Evolutionary conservation across 2,888 invertebrate species (phyloP).

Genomic region (Parelbella ahira): DNA sequence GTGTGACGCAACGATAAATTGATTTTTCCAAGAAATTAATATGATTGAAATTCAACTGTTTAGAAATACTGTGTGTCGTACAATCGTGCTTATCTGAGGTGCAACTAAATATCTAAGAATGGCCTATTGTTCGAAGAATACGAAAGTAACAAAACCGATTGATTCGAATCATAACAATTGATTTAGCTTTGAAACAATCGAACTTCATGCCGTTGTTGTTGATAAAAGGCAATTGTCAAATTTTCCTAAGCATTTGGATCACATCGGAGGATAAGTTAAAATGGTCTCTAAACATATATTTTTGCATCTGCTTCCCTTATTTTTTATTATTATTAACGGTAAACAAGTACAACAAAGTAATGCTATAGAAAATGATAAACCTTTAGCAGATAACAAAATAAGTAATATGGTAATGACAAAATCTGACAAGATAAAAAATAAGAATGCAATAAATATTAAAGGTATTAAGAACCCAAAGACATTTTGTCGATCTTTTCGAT

Average conservation of each 20-base stretch:
- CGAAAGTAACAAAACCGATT: constrained; percentile 17
- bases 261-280: not conserved
- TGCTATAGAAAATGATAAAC: constrained; percentile 3
- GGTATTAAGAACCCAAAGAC: not conserved
- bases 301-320: not conserved
- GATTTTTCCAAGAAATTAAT: no score
- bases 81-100: no score
- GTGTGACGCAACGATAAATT: no score
- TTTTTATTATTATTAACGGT: not conserved
- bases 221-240: constrained; percentile 3
- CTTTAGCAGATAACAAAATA: no score
- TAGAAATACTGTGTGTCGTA: no score
- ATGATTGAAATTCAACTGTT: no score
- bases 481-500: constrained; percentile 38
- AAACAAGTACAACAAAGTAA: constrained; percentile 1
- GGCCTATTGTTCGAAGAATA: constrained; percentile 13
- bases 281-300: constrained; percentile 2
- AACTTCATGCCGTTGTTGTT: constrained; percentile 5
- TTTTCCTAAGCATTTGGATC: constrained; percentile 7
- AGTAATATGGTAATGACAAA: no score
- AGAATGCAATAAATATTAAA: not conserved
- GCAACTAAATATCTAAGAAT: no score
- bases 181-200: constrained; percentile 7
- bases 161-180: constrained; percentile 15
- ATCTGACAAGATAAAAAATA: not conserved